Evolutionary conservation across 2,113 vertebrate genomes (phyloP).

Genomic region (Thunnus thynnus): DNA sequence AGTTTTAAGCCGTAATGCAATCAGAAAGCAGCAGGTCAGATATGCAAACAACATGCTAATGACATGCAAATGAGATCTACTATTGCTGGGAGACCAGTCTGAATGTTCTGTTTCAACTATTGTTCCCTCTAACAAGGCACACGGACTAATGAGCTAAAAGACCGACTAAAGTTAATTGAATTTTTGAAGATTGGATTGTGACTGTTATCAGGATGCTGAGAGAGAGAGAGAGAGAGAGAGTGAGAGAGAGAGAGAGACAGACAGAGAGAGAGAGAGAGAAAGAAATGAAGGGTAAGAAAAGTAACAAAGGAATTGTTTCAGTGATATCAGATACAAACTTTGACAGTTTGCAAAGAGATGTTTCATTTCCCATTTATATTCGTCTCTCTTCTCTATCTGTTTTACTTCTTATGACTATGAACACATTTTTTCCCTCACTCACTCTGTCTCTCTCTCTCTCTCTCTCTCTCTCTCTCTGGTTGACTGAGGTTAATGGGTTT

Average conservation of each 20-base stretch:
- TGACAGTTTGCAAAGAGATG: constrained; percentile 15
- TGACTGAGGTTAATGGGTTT: constrained; percentile 6
- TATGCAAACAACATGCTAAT: constrained; percentile 32
- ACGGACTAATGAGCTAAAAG: constrained; percentile 35
- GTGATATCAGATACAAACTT: constrained; percentile 8
- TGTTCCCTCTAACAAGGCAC: constrained; percentile 40
- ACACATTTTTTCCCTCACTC: background rate
- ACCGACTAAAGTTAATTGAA: constrained; percentile 37
- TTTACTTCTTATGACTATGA: background rate
- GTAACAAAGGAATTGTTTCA: background rate
- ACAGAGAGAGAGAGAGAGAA: background rate
- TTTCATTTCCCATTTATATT: background rate
- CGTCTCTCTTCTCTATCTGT: background rate
- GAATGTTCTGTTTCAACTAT: constrained; percentile 9
- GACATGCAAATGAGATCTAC: constrained; percentile 39
- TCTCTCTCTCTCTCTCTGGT: background rate
- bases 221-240: background rate
- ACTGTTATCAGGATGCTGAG: constrained; percentile 7
- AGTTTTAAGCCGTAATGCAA: constrained; percentile 1
- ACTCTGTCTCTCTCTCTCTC: background rate
- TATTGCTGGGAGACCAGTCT: background rate
- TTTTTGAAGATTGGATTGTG: constrained; percentile 36
- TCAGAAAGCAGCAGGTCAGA: constrained; percentile 35
- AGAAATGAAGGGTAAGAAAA: no score
- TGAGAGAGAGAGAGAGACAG: background rate